Evolutionary conservation across 2,797 vertebrate species (phyloP).

Genomic region (Kryptolebias ocellatus): DNA sequence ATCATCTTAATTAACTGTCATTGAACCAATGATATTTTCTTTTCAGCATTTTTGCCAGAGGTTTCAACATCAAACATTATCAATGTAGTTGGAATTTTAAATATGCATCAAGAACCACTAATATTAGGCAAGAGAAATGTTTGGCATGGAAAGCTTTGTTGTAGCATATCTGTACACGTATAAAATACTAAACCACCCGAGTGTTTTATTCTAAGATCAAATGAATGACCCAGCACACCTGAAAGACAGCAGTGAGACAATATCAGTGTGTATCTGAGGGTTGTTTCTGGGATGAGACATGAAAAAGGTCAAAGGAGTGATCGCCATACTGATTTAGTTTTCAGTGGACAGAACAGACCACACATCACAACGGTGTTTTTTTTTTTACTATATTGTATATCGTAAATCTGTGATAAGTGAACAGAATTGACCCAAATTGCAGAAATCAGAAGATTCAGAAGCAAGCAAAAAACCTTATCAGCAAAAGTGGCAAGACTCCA

Average conservation of each 20-base stretch:
- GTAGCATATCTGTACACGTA: not conserved
- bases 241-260: conserved; percentile 34
- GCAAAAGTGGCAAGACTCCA: too few species aligned
- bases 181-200: conserved; percentile 13
- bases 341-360: conserved; percentile 39
- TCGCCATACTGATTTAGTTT: conserved; percentile 62
- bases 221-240: not conserved
- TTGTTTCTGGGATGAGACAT: conserved; percentile 37
- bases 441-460: too few species aligned
- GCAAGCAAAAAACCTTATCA: too few species aligned
- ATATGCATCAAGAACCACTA: conserved; percentile 1
- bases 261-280: conserved; percentile 56
- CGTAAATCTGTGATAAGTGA: not conserved
- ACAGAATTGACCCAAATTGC: too few species aligned
- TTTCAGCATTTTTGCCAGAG: conserved; percentile 31
- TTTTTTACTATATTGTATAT: conserved; percentile 9
- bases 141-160: conserved; percentile 3
- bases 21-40: conserved; percentile 5
- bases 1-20: not conserved
- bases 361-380: conserved; percentile 30
- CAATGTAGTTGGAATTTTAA: not conserved
- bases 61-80: conserved; percentile 17
- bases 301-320: conserved; percentile 63
- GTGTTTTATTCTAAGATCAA: conserved; percentile 30
- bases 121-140: conserved; percentile 2